Evolutionary conservation across 2,888 invertebrate species (phyloP), one percentile per base, ranked within the genome.

Genomic region (Cheilosia pagana): DNA sequence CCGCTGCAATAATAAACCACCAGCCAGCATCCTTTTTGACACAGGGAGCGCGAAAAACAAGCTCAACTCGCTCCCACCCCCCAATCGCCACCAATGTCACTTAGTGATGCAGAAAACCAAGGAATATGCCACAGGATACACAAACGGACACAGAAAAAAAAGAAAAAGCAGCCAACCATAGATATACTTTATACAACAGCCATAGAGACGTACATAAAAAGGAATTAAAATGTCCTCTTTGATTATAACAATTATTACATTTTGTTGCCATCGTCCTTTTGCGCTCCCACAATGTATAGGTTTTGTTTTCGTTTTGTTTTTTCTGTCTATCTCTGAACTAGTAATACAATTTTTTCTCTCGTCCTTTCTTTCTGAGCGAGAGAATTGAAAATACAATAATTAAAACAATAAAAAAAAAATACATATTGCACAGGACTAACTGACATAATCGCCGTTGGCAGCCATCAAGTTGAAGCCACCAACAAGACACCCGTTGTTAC

Each of bases 401-500:
- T 70, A 74, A 78, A 71, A 55, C 52, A 59, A 57, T 41, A 25
- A 52, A 52, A 60, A 72, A 65, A 52, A 67, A 39, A 59, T 53
- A 76, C 28, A 75, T 85, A 76, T 85, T 81, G 81, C 75, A 71
- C 85, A 85, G 85, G 85, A 85, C 85, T 85, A 85, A 85, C 85
- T 75, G 85, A 85, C 71, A 85, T 85, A 85, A 85, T 65, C 75
- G 85, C 85, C 74, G 81, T 85, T 75, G 85, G 85, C 81, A 81
- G 85, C 57, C 81, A 85, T 81, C 85, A 85, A 71, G 41, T 81
- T 55, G 85, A 85, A 85, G 81, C 85, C 81, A 85, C 75, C 85
- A 81, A 57, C 85, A 85, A 75, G 75, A 67, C 75, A 85, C 85
- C 85, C 81, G 85, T 81, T 85, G 85, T 85, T 85, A 85, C 85